Base-by-base conservation (phyloP, 2,888 invertebrate species). In the Lasiommata megera region DNA sequence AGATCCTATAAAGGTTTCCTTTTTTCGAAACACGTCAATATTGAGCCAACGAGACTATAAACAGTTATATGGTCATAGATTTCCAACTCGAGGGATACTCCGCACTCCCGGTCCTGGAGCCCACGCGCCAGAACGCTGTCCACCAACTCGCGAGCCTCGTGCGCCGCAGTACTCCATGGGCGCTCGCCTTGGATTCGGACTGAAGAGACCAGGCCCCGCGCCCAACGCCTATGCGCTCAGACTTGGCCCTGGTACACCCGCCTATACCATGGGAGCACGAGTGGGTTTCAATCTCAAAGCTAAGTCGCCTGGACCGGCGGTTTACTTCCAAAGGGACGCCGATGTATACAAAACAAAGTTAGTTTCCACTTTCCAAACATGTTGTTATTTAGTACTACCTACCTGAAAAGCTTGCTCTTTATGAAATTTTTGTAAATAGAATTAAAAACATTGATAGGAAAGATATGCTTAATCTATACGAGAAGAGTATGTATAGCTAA, bases 101-200 rank as follows among this genome's bases (percentile, higher is more conserved):
- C 76, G 77, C 54, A 90, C 92, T 46, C 94, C 94, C 7, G 94
- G 94, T 0, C 94, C 94, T 0, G 94, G 93, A 3, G 92, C 93
- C 11, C 94, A 94, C 77, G 91, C 88, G 11, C 93, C 93, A 0
- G 93, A 94, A 73, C 84, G 88, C 59, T 92, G 90, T 59, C 89
- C 92, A 36, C 82, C 91, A 16, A 88, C 91, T 78, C 91, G 91
- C 50, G 83, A 80, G 31, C 72, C 80, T 38, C 84, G 92, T 53
- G 89, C 94, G 23, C 94, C 94, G 2, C 80, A 84, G 6, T 94
- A 92, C 77, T 90, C 92, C 0, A 91, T 94, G 74, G 88, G 91
- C 38, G 80, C 82, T 23, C 86, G 92, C 60, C 80, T 86, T 28
- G 88, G 82, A 51, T 77, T 72, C 68, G 63, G 90, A 76, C 69